Percentiles rank a stretch among this genome's conserved stretches.
Conservation (phyloP, 2,888 invertebrate species). For the Elegia similella region DNA sequence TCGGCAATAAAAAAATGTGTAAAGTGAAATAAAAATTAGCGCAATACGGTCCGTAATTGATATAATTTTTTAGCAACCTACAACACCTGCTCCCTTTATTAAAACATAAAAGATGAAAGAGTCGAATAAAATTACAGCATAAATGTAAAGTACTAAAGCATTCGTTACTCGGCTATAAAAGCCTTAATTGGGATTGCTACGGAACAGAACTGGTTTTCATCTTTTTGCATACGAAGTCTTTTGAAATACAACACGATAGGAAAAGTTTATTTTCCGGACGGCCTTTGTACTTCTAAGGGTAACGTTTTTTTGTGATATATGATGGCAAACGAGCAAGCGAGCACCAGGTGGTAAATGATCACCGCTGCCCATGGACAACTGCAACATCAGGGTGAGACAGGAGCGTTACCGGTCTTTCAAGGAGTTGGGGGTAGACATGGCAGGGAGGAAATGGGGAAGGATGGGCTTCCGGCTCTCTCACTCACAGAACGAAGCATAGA, state of each 20-base stretch:
- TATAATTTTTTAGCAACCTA: background rate
- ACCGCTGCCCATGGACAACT: too few species aligned
- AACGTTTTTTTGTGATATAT: too few species aligned
- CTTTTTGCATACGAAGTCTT: background rate
- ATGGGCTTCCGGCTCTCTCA: too few species aligned
- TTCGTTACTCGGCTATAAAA: slow-evolving; percentile 1
- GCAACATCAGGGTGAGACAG: too few species aligned
- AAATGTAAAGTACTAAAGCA: background rate
- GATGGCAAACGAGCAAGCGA: too few species aligned
- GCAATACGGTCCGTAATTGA: background rate
- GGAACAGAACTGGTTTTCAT: background rate
- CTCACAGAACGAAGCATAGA: too few species aligned
- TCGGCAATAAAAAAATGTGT: background rate
- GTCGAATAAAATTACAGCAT: slow-evolving; percentile 14
- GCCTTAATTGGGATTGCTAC: slow-evolving; percentile 1
- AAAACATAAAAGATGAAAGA: slow-evolving; percentile 21
- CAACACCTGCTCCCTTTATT: slow-evolving; percentile 11
- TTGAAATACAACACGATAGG: background rate
- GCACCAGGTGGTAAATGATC: too few species aligned
- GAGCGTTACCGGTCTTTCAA: too few species aligned
- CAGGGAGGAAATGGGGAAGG: too few species aligned
- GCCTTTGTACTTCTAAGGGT: too few species aligned
- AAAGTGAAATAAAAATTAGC: background rate
- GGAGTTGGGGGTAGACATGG: too few species aligned
- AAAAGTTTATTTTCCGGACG: too few species aligned